Percentiles rank a stretch among this genome's conserved stretches.
Conservation (phyloP, 2,797 vertebrate genomes). For the Alosa sapidissima region DNA sequence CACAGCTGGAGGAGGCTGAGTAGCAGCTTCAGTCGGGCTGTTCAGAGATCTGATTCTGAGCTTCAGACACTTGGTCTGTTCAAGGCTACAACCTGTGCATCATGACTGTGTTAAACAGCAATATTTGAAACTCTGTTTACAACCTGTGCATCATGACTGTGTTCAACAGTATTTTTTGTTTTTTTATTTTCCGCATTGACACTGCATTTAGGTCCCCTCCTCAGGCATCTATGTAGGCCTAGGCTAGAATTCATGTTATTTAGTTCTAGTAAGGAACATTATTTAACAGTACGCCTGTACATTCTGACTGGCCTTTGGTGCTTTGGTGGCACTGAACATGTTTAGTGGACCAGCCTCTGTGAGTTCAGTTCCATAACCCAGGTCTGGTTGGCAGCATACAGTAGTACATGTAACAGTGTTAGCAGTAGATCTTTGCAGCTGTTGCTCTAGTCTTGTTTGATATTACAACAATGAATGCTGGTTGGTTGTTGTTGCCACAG, state of each 20-base stretch:
- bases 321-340: background rate
- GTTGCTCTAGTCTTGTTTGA: background rate
- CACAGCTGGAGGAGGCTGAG: constrained; percentile 1
- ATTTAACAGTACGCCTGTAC: background rate
- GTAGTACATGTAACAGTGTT: background rate
- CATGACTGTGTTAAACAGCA: too few relatives aligned
- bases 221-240: background rate
- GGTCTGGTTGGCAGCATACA: background rate
- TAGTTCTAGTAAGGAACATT: background rate
- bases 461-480: background rate
- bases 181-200: background rate
- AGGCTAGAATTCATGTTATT: background rate
- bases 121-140: background rate
- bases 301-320: too few relatives aligned
- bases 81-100: background rate
- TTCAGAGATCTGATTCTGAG: background rate
- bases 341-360: background rate
- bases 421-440: background rate
- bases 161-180: background rate
- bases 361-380: background rate
- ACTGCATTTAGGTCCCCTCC: background rate
- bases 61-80: background rate
- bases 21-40: background rate
- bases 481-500: background rate
- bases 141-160: too few relatives aligned